These are phyloP conservation scores for Pangasius krempfi DNA, from an alignment of 2,797 vertebrate species.

Conservation along the genomic window DNA sequence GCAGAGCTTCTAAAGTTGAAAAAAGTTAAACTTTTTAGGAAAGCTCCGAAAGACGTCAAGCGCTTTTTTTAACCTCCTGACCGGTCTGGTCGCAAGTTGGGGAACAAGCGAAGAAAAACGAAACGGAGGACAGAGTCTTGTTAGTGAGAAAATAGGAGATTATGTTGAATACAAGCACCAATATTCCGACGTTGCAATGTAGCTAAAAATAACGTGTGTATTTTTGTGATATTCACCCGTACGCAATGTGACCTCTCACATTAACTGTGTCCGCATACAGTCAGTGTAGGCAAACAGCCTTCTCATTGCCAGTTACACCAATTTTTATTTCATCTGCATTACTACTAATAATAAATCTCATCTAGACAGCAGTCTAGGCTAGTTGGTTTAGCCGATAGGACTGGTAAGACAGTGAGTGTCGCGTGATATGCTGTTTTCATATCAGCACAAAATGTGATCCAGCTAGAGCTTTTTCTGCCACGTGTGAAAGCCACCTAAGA, in stretches of 20 bases:
- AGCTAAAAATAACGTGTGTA: not conserved
- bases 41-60: not conserved
- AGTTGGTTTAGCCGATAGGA: not conserved
- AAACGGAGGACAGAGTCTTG: not conserved
- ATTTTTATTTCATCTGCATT: not conserved
- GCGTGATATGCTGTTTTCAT: not conserved
- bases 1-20: not conserved
- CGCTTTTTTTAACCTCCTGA: not conserved
- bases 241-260: not conserved
- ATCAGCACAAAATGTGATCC: not conserved
- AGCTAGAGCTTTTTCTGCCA: not conserved
- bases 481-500: not conserved
- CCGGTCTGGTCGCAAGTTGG: not conserved
- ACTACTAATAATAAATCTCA: not conserved
- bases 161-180: not conserved
- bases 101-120: not conserved
- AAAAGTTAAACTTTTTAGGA: not conserved
- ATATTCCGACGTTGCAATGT: not conserved
- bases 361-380: not conserved
- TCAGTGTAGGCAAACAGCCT: not conserved
- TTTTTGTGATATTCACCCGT: not conserved
- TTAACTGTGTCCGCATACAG: not conserved
- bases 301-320: not conserved
- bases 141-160: not conserved
- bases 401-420: not conserved